Percentiles rank a stretch among this genome's conserved stretches.
Evolutionary conservation across 37 sponge, comb jelly and placozoan species (phyloP).

Genomic region (Bolinopsis microptera): DNA sequence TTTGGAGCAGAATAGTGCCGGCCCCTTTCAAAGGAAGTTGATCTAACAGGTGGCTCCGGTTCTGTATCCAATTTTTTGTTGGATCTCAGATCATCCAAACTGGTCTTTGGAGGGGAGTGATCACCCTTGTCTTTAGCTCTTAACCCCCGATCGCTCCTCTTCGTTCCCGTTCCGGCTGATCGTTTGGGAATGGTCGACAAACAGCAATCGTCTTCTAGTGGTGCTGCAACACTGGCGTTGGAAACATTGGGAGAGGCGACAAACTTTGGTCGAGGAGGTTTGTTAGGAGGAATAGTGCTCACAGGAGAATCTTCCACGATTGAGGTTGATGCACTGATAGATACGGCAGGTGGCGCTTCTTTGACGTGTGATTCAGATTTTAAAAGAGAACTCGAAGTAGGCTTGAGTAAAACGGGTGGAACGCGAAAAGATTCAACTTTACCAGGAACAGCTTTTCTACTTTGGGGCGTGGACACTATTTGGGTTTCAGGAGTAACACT

Average conservation of each 20-base stretch:
- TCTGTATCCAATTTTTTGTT: not conserved
- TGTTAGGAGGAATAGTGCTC: not conserved
- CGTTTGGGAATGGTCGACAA: constrained; percentile 9
- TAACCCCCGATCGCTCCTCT: not conserved
- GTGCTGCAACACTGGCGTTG: not conserved
- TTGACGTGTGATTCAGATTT: not conserved
- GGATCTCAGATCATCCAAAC: not conserved
- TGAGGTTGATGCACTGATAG: not conserved
- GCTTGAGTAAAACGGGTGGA: not conserved
- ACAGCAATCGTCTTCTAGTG: not conserved
- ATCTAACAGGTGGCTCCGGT: not conserved
- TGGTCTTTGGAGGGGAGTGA: not conserved
- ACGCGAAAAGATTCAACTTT: not conserved
- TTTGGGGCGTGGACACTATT: not conserved
- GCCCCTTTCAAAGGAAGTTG: not conserved
- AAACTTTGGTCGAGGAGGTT: not conserved
- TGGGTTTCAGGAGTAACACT: not conserved
- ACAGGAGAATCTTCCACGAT: not conserved
- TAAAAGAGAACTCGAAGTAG: not conserved
- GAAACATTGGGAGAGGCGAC: not conserved
- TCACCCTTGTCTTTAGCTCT: no score
- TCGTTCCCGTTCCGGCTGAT: not conserved
- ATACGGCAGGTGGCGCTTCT: not conserved
- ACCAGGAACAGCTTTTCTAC: not conserved
- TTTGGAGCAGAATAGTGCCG: not conserved